phyloP scores from a whole-genome alignment of 2,113 vertebrate species.

The Antechinus stuartii region DNA sequence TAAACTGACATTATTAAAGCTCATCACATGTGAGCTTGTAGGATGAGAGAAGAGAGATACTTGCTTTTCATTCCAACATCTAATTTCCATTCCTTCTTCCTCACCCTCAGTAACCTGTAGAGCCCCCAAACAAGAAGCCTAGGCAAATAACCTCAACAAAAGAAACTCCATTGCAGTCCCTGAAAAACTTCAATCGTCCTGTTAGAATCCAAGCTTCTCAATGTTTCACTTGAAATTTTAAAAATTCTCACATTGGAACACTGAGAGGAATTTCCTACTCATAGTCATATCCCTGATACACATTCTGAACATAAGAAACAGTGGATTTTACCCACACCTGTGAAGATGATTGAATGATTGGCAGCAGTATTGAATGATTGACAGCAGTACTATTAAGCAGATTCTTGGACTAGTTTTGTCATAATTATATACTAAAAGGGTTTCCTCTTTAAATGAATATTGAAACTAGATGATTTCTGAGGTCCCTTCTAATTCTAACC shows the following conservation, averaged over 20 bases:
- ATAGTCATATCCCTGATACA: slow-evolving; percentile 51
- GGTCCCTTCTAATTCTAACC: background rate
- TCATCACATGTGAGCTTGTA: background rate
- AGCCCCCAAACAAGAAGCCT: background rate
- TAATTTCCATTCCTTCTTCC: background rate
- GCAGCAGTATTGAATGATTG: background rate
- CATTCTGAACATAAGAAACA: background rate
- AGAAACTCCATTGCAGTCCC: background rate
- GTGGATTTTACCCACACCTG: background rate
- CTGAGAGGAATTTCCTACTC: slow-evolving; percentile 51
- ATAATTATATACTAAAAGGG: background rate
- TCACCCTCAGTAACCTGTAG: background rate
- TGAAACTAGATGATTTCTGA: background rate
- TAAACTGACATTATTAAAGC: background rate
- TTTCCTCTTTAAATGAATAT: background rate
- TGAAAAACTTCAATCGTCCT: background rate
- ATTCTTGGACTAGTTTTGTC: background rate
- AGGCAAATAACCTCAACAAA: background rate
- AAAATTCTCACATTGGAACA: background rate
- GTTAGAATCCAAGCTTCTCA: background rate
- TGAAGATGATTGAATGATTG: background rate
- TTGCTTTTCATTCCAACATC: background rate
- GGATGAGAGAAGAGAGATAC: background rate
- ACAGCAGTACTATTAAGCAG: background rate
- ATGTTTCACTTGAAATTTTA: background rate